Percentiles rank a stretch among this genome's conserved stretches.
These are phyloP conservation scores for Agonopterix subpropinquella DNA, from an alignment of 2,888 invertebrate genomes.

Conservation along the genomic window DNA sequence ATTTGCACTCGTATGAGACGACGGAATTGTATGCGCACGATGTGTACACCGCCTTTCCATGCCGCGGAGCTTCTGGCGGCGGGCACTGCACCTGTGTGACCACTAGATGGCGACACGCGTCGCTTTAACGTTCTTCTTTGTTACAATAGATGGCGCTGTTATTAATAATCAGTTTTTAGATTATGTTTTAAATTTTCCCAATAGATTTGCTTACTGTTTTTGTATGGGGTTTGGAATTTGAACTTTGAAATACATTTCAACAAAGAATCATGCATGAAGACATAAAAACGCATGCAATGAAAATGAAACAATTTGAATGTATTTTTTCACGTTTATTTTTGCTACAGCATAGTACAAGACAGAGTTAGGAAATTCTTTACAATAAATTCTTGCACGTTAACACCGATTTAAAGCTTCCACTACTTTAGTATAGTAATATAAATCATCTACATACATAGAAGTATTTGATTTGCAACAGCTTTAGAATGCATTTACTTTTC, in stretches of 20 bases:
- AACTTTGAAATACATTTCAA: too few species aligned
- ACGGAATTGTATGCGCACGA: conserved; percentile 96
- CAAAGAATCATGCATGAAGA: conserved; percentile 1
- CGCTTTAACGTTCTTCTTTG: conserved; percentile 49
- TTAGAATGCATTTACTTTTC: too few species aligned
- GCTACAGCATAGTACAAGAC: conserved; percentile 52
- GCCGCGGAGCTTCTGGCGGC: conserved; percentile 91
- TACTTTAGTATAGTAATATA: conserved; percentile 33
- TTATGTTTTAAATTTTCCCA: too few species aligned
- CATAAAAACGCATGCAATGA: not conserved
- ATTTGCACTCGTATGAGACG: conserved; percentile 96
- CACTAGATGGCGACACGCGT: conserved; percentile 77
- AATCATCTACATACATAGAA: conserved; percentile 49
- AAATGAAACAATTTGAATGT: conserved; percentile 52
- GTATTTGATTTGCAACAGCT: conserved; percentile 2
- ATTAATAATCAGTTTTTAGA: conserved; percentile 4
- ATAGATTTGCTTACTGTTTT: too few species aligned
- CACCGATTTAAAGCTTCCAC: conserved; percentile 55
- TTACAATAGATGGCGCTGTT: conserved; percentile 40
- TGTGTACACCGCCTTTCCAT: conserved; percentile 95
- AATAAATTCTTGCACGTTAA: conserved; percentile 49
- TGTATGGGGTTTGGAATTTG: too few species aligned
- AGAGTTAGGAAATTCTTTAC: conserved; percentile 54
- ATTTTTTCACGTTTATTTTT: conserved; percentile 57
- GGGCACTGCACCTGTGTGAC: conserved; percentile 96